Base-by-base conservation (phyloP, 2,113 vertebrate genomes). In the Motacilla alba region DNA sequence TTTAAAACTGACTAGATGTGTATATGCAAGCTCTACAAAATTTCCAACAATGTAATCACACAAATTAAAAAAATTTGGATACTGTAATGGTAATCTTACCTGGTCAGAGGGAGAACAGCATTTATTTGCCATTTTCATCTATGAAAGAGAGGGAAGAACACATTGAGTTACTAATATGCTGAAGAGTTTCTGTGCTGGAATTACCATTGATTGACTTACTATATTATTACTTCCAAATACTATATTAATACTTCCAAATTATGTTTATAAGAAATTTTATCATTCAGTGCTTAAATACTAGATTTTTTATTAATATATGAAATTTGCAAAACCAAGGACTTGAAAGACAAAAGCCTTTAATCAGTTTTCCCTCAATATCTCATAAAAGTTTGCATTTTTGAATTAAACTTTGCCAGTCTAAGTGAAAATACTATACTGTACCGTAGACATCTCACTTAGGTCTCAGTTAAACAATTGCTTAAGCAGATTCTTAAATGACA, bases 61-160 rank as follows among this genome's bases (percentile, higher is more conserved):
- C 13, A 4, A 58, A 70, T 43, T 44, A 1, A 3, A 83, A 79
- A 74, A 81, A 28, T 1, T 1, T 23, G 1, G 19, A 28, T 37
- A 79, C 83, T 24, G 68, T 28, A 95, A 44, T 28, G 7, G 26
- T 55, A 62, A 33, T 64, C 97, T 78, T 98, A 99, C 99, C 98
- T 99, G 99, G 37, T 99, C 98, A 85, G 98, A 98, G 33, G 98
- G 96, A 87, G 99, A 98, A 87, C 97, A 98, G 97, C 98, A 98
- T 96, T 98, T 98, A 96, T 99, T 99, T 83, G 98, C 94, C 93
- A 98, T 98, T 97, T 99, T 99, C 94, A 99, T 98, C 99, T 99
- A 91, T 9, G 72, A 96, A 92, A 95, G 59, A 97, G 24, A 96
- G 44, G 24, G 39, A 73, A 69, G 12, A 93, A 78, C 28, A 64